Conservation (phyloP, 1,140 invertebrate species). For the Lordiphosa mommai region DNA sequence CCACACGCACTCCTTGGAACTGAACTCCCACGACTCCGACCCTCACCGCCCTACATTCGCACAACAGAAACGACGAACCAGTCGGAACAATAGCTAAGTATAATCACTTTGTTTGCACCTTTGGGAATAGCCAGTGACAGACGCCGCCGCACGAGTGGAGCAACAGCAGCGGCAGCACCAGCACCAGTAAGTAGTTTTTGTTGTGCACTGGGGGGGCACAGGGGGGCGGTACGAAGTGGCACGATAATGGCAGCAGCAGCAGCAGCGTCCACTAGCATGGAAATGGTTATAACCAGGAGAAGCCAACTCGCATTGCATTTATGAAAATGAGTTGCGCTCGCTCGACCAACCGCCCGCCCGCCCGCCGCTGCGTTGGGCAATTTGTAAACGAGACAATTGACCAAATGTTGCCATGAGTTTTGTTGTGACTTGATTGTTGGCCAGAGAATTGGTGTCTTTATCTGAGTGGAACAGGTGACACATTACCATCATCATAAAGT, state of each 20-base stretch:
- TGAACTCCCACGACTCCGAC: background rate
- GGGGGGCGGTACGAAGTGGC: conserved; percentile 1
- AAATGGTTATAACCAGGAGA: conserved; percentile 3
- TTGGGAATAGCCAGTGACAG: conserved; percentile 73
- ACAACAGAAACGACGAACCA: conserved; percentile 20
- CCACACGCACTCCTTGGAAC: conserved; percentile 25
- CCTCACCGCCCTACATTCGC: conserved; percentile 25
- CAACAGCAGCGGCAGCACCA: background rate
- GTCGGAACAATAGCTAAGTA: conserved; percentile 74
- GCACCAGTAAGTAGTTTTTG: conserved; percentile 2
- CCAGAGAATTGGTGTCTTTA: conserved; percentile 15
- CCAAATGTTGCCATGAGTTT: conserved; percentile 43
- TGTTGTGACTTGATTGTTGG: conserved; percentile 41
- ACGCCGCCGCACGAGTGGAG: conserved; percentile 50
- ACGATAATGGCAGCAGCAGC: conserved; percentile 11
- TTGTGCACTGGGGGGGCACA: background rate
- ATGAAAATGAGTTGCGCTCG: conserved; percentile 67
- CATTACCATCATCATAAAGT: conserved; percentile 16
- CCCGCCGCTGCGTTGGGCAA: conserved; percentile 29
- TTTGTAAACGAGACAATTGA: conserved; percentile 74
- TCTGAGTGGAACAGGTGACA: conserved; percentile 15
- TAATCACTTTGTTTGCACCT: conserved; percentile 78
- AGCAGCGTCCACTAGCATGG: background rate
- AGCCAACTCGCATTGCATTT: conserved; percentile 47
- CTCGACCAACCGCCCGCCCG: background rate